Evolutionary conservation across 1,140 invertebrate species (phyloP).

Genomic region (Hycleus cichorii): DNA sequence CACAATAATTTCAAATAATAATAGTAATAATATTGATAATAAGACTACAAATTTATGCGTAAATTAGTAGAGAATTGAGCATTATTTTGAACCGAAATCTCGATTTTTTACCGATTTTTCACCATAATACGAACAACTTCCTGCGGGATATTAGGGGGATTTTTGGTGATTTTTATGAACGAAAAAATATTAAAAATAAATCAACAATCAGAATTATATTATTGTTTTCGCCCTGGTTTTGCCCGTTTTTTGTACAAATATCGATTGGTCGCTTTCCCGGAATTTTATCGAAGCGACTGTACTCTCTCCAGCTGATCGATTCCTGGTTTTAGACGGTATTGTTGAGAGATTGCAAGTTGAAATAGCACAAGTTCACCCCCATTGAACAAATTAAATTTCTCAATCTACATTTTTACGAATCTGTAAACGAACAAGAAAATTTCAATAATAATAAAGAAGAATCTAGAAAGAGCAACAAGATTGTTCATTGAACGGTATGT

Average conservation of each 20-base stretch:
- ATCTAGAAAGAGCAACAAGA: too few species aligned
- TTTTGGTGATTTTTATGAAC: too few species aligned
- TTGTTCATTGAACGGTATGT: too few species aligned
- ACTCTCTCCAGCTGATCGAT: conserved; percentile 30
- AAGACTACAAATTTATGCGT: background rate
- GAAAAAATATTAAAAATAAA: too few species aligned
- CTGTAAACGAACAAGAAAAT: too few species aligned
- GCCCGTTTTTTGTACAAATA: background rate
- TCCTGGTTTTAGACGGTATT: conserved; percentile 6
- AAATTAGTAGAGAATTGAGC: background rate
- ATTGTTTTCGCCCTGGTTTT: too few species aligned
- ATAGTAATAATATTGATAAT: background rate
- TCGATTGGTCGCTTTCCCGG: background rate
- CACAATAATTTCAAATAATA: conserved; percentile 1
- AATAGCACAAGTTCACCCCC: background rate
- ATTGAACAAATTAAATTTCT: too few species aligned
- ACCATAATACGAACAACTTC: background rate
- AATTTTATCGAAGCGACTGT: conserved; percentile 20
- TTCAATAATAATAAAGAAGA: too few species aligned
- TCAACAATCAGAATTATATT: too few species aligned
- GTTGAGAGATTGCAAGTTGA: conserved; percentile 12
- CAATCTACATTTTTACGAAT: too few species aligned
- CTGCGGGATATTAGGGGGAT: background rate
- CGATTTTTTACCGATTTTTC: background rate
- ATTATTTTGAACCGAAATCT: background rate